phyloP scores from a whole-genome alignment of 1,140 invertebrate species.

The Drosophila bifasciata region DNA sequence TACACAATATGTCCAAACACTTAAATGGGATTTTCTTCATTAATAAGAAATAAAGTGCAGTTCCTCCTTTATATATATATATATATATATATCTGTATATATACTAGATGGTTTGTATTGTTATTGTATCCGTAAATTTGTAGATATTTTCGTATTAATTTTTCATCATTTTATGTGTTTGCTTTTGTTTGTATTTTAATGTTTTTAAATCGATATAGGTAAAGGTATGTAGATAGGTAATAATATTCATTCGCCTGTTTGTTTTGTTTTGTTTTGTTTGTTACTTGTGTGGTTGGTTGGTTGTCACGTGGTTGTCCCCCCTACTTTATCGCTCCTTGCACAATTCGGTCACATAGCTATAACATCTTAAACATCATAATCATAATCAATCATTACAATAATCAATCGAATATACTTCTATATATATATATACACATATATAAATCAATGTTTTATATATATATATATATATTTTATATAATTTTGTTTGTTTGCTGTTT shows the following conservation, averaged over 20 bases:
- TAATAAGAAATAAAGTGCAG: constrained; percentile 81
- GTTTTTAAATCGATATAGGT: constrained; percentile 80
- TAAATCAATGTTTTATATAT: constrained; percentile 57
- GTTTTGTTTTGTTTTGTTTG: constrained; percentile 68
- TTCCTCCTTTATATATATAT: constrained; percentile 53
- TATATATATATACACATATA: constrained; percentile 38
- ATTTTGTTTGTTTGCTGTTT: constrained; percentile 65
- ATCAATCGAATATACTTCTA: constrained; percentile 63
- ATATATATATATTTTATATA: constrained; percentile 54
- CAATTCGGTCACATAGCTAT: constrained; percentile 76
- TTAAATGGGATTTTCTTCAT: constrained; percentile 82
- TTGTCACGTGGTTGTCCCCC: constrained; percentile 57
- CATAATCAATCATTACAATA: constrained; percentile 67
- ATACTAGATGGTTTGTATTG: constrained; percentile 47
- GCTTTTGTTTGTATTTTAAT: constrained; percentile 67
- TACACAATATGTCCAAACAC: constrained; percentile 83
- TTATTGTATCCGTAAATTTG: constrained; percentile 81
- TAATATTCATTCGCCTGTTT: constrained; percentile 82
- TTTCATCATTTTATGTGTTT: constrained; percentile 38
- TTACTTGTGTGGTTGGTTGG: constrained; percentile 69
- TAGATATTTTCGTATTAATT: constrained; percentile 68
- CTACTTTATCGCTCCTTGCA: constrained; percentile 55
- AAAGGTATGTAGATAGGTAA: constrained; percentile 82
- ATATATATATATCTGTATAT: constrained; percentile 46
- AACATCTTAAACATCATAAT: constrained; percentile 80